phyloP scores from a whole-genome alignment of 2,888 invertebrate species.

The Tenthredo mesomela region DNA sequence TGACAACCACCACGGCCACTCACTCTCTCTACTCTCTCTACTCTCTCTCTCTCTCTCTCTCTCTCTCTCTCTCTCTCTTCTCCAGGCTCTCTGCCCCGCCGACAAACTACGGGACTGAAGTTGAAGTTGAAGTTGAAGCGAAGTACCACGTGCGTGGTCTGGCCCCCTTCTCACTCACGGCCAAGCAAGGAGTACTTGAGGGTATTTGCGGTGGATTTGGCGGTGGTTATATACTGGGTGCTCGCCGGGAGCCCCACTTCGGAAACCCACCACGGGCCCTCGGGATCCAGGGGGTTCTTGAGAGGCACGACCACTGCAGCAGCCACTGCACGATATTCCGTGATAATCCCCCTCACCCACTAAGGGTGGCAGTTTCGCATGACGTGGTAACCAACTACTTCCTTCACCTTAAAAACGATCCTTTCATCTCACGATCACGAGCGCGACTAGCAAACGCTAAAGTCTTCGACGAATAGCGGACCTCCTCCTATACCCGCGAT shows the following conservation, averaged over 20 bases:
- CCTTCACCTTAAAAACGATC: slow-evolving; percentile 42
- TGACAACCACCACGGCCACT: slow-evolving; percentile 38
- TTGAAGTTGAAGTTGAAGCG: slow-evolving; percentile 49
- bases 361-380: slow-evolving; percentile 37
- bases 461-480: not conserved
- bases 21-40: slow-evolving; percentile 13
- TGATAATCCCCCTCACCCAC: slow-evolving; percentile 49
- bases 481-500: not conserved
- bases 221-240: slow-evolving; percentile 65
- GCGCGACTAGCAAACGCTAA: not conserved
- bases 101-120: slow-evolving; percentile 49
- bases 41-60: slow-evolving; percentile 23
- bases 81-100: not conserved
- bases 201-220: slow-evolving; percentile 78
- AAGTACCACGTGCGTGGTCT: slow-evolving; percentile 75
- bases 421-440: slow-evolving; percentile 39
- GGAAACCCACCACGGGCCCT: slow-evolving; percentile 55
- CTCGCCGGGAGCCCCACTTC: slow-evolving; percentile 72
- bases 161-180: slow-evolving; percentile 75
- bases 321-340: slow-evolving; percentile 48
- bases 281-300: slow-evolving; percentile 43
- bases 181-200: slow-evolving; percentile 76
- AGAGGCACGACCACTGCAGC: slow-evolving; percentile 43
- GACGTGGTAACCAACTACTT: slow-evolving; percentile 51
- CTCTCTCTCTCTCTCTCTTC: slow-evolving; percentile 14